phyloP scores from a whole-genome alignment of 2,888 invertebrate species.

The Graphium colonna region DNA sequence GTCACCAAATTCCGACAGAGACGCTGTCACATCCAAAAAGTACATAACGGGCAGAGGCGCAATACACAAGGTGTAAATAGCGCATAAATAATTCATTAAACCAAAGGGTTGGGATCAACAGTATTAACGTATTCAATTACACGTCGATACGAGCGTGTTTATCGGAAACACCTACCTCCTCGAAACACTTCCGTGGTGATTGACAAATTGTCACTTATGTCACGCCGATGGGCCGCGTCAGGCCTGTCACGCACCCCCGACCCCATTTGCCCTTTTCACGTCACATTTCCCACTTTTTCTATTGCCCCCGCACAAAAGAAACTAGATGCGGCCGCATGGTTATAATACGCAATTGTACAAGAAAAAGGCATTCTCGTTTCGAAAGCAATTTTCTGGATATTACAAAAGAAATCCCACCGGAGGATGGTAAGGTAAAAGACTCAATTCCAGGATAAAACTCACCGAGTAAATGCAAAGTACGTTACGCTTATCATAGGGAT shows the following conservation, averaged over 20 bases:
- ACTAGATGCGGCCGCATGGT: no score
- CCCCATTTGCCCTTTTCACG: conserved; percentile 20
- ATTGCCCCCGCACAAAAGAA: no score
- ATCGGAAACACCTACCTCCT: conserved; percentile 49
- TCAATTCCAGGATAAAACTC: no score
- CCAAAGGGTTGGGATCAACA: background rate
- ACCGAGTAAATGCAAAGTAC: no score
- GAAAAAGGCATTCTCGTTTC: no score
- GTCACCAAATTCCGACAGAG: no score
- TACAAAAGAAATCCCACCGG: no score
- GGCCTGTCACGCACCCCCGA: conserved; percentile 36
- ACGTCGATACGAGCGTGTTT: conserved; percentile 36
- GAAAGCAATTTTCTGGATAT: no score
- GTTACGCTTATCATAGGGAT: background rate
- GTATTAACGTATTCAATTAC: conserved; percentile 14
- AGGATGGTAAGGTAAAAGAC: no score
- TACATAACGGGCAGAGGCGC: background rate
- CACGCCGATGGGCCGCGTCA: conserved; percentile 48
- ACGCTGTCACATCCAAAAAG: background rate
- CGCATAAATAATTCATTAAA: conserved; percentile 3
- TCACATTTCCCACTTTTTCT: conserved; percentile 16
- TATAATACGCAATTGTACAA: no score
- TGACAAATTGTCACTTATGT: conserved; percentile 70
- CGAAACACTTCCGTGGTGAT: conserved; percentile 56
- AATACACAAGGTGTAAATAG: background rate